These are phyloP conservation scores for Labeo rohita DNA, from an alignment of 2,113 vertebrate species.

Conservation along the genomic window DNA sequence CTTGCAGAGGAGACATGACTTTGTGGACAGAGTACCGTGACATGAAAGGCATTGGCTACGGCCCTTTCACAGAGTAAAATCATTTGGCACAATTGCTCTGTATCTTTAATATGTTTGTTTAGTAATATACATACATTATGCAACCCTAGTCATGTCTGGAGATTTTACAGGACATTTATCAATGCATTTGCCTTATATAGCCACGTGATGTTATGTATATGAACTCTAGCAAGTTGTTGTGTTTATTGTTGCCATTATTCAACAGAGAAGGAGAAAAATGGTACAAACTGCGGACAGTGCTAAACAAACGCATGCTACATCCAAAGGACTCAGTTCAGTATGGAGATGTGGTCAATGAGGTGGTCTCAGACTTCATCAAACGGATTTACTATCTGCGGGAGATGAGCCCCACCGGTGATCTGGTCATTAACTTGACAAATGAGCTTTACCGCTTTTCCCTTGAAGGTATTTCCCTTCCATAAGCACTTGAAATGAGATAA, in stretches of 20 bases:
- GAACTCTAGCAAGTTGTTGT: background rate
- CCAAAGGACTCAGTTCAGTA: conserved; percentile 73
- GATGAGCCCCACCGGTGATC: conserved; percentile 69
- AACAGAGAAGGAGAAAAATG: conserved; percentile 75
- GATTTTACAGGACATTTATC: background rate
- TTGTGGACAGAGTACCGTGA: conserved; percentile 89
- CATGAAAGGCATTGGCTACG: conserved; percentile 78
- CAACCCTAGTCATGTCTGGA: background rate
- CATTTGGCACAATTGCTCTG: background rate
- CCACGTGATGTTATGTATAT: background rate
- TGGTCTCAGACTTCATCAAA: conserved; percentile 74
- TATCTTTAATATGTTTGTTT: background rate
- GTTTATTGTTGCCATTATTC: conserved; percentile 14
- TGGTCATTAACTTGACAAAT: conserved; percentile 71
- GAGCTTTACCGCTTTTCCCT: conserved; percentile 78
- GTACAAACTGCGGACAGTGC: conserved; percentile 70
- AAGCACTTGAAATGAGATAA: background rate
- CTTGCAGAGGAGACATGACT: conserved; percentile 81
- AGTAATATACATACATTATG: background rate
- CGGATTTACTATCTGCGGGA: conserved; percentile 67
- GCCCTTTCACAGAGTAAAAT: conserved; percentile 91
- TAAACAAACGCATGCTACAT: conserved; percentile 80
- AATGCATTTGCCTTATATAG: background rate
- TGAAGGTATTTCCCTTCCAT: conserved; percentile 67
- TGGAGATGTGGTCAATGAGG: conserved; percentile 61